Percentiles rank a stretch among this genome's conserved stretches.
phyloP scores from a whole-genome alignment of 1,140 invertebrate genomes.

The Euura saliciscinereae region DNA sequence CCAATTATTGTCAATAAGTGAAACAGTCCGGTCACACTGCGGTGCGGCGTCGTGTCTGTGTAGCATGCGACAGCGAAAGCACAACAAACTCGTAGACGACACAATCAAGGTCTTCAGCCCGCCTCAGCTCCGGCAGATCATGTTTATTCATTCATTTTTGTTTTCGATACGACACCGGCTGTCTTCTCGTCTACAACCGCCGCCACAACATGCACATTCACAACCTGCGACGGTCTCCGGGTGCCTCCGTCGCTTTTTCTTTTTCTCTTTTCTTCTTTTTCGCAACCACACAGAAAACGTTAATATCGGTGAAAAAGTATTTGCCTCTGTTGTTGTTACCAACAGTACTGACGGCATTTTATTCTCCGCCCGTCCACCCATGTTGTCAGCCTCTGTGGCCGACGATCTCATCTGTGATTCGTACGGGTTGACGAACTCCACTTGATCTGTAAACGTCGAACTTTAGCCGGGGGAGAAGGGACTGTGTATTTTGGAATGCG shows the following conservation, averaged over 20 bases:
- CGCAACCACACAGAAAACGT: background rate
- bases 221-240: too few relatives aligned
- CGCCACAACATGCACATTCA: too few relatives aligned
- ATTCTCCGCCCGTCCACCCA: background rate
- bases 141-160: background rate
- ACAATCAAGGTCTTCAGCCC: background rate
- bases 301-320: background rate
- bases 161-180: background rate
- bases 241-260: background rate
- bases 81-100: background rate
- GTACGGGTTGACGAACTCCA: background rate
- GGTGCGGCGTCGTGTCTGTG: too few relatives aligned
- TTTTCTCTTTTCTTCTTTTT: background rate
- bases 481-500: too few relatives aligned
- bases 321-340: conserved; percentile 45
- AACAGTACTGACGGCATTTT: conserved; percentile 33
- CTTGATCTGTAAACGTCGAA: background rate
- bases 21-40: too few relatives aligned
- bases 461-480: too few relatives aligned
- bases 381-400: conserved; percentile 6
- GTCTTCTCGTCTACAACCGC: too few relatives aligned
- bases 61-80: too few relatives aligned
- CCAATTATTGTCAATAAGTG: too few relatives aligned
- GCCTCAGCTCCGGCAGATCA: background rate
- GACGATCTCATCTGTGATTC: background rate